Conservation (phyloP, 2,888 invertebrate species). For the Bunonema sp. region DNA sequence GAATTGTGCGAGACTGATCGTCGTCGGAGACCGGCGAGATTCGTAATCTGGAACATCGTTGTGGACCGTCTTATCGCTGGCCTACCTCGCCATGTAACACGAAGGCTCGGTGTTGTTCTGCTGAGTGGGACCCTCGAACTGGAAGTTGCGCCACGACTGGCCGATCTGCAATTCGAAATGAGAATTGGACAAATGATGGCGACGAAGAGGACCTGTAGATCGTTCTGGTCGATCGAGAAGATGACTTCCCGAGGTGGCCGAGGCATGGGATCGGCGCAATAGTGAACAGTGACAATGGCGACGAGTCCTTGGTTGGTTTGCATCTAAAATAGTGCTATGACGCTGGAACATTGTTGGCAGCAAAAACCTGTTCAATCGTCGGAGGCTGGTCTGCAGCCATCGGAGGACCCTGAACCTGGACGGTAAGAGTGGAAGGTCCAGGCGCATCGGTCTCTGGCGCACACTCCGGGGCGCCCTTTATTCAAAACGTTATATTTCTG, state of each 20-base stretch:
- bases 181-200: constrained; percentile 4
- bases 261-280: constrained; percentile 39
- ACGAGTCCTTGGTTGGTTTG: no score
- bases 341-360: neutral
- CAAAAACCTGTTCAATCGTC: constrained; percentile 27
- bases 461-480: constrained; percentile 37
- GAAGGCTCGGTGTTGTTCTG: constrained; percentile 40
- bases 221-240: constrained; percentile 37
- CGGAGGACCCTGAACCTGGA: constrained; percentile 41
- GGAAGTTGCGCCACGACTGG: constrained; percentile 40
- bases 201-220: constrained; percentile 18
- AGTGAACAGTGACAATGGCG: constrained; percentile 35
- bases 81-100: constrained; percentile 25
- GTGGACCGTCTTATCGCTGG: neutral
- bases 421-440: constrained; percentile 21
- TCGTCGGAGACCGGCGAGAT: constrained; percentile 33
- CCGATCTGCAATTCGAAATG: constrained; percentile 21
- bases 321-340: neutral
- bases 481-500: neutral
- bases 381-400: constrained; percentile 30
- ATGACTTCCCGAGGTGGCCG: constrained; percentile 37
- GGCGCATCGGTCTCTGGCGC: constrained; percentile 34
- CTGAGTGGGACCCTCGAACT: constrained; percentile 22
- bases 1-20: constrained; percentile 32
- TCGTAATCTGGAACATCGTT: neutral